phyloP scores from a whole-genome alignment of 2,113 vertebrate species.

The Sylvia atricapilla region DNA sequence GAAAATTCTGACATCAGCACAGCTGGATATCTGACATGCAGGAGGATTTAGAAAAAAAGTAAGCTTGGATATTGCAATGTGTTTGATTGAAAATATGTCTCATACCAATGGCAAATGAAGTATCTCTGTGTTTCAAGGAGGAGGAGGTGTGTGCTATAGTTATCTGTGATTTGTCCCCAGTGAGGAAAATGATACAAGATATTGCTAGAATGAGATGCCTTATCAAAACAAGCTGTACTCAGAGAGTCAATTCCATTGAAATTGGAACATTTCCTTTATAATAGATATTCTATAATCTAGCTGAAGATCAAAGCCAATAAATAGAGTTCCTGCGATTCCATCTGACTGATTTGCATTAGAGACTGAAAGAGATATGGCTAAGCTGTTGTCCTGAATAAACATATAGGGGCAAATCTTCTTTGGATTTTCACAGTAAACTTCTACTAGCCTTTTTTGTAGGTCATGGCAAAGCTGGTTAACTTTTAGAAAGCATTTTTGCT shows the following conservation, averaged over 20 bases:
- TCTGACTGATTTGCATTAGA: background rate
- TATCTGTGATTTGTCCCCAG: background rate
- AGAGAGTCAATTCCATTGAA: background rate
- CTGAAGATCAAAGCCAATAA: background rate
- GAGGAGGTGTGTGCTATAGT: background rate
- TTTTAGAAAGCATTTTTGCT: background rate
- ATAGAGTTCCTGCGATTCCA: background rate
- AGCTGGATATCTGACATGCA: slow-evolving; percentile 7
- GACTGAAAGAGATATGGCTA: background rate
- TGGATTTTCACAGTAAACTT: background rate
- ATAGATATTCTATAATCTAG: background rate
- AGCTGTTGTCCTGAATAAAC: background rate
- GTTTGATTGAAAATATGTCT: slow-evolving; percentile 2
- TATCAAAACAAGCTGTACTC: background rate
- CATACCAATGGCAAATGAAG: background rate
- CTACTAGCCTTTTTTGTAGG: background rate
- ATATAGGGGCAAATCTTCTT: background rate
- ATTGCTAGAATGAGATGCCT: background rate
- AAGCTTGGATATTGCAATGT: background rate
- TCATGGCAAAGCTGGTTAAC: background rate
- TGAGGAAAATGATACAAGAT: background rate
- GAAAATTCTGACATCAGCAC: background rate
- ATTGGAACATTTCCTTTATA: accelerated
- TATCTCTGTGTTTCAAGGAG: background rate
- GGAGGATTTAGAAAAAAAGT: background rate